Base-by-base conservation (phyloP, 2,113 vertebrate species). In the Austrofundulus limnaeus region DNA sequence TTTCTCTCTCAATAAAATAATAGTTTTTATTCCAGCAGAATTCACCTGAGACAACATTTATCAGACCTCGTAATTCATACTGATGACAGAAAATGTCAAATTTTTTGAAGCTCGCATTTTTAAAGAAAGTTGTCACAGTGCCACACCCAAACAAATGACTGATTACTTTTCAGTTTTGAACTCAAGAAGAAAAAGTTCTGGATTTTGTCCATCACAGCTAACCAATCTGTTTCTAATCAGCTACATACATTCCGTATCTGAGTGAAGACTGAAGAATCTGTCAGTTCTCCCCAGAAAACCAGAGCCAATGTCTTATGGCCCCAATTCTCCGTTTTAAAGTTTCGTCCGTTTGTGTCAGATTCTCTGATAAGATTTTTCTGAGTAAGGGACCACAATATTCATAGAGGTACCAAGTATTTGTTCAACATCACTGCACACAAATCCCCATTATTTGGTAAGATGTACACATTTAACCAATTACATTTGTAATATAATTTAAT, bases 141-240 rank as follows among this genome's bases (percentile, higher is more conserved):
- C 38, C n/a, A 17, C 37, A 16, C 61, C 51, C n/a, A 20, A 45
- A 59, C 14, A 14, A 75, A 72, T 63, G 41, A 49, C 21, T 15
- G 34, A 57, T 6, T 41, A 43, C 16, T 39, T 55, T 54, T 67
- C 57, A 67, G 21, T 42, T n/a, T 61, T 71, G 74, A n/a, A n/a
- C 60, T 72, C 46, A 70, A 48, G 61, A 70, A 20, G 23, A 62
- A 23, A 60, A 45, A 34, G 53, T 15, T 31, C 86, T 87, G 81
- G 59, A 5, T 64, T 83, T 47, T 53, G 47, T 81, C 83, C 54
- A 34, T 61, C 51, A 31, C 64, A 57, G n/a, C 43, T 14, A 11
- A 16, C 43, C 0, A 47, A 50, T 20, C 66, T 82, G 80, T 46
- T 81, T 75, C 74, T 37, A 52, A 72, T 85, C 71, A 87, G 20